Evolutionary conservation across 2,888 invertebrate genomes (phyloP), one percentile per base, ranked within the genome.

Genomic region (Callinectes sapidus): DNA sequence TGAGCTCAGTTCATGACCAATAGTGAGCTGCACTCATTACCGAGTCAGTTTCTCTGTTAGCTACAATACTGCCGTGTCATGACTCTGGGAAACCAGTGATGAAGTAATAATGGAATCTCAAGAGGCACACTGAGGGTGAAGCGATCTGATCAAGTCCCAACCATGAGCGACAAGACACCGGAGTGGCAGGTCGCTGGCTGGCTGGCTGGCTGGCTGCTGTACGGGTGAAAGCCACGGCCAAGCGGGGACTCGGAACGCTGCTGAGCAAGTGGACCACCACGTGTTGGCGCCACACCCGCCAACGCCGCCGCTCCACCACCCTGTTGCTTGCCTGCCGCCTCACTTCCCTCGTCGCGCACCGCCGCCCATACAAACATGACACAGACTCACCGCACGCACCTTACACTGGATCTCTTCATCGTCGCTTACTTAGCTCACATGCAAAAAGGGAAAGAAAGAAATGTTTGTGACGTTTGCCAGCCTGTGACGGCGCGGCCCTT

Each of bases 241-340:
- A 16, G 14, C 86, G 48, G 39, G 77, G 90, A 28, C 39, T 81
- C 55, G 55, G 90, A 48, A 55, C 42, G 16, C 23, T 3, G 77
- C 55, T 71, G 71, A 92, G 85, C 89, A 92, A 92, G 89, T 92
- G 92, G 92, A 61, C 86, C 92, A 92, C 89, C 92, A 92, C 92
- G 89, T 92, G 92, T 66, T 89, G 87, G 54, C 87, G 90, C 55
- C 39, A 32, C 92, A 85, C 89, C 85, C 89, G 89, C n/a, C 92
- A 89, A 16, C 48, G 23, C 32, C 61, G 85, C 89, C 89, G 35
- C 35, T 71, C 39, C 13, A 42, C 39, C 42, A 42, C 42, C 71
- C 71, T 39, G 18, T n/a, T 55, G 18, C 61, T n/a, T 88, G 55
- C 61, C n/a, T 28, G 35, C n/a, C 32, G 18, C 32, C 55, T 55